These are phyloP conservation scores for Coronaproctus castanopsis DNA, from an alignment of 2,888 invertebrate genomes.

Conservation along the genomic window DNA sequence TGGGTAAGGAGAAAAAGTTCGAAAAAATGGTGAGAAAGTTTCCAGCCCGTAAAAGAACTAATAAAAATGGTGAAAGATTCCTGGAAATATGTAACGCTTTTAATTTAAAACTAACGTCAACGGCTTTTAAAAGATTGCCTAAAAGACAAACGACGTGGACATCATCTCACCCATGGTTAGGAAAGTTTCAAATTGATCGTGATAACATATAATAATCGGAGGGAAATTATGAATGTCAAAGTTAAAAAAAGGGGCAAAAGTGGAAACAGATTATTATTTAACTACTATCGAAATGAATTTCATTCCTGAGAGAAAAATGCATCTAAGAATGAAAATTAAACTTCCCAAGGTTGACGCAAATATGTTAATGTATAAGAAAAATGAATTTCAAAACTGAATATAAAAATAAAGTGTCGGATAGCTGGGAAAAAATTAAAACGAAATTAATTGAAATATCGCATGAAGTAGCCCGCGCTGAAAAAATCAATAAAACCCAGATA, in stretches of 20 bases:
- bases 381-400: no score
- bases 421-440: no score
- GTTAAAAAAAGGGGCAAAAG: not conserved
- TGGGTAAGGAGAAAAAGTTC: not conserved
- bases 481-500: no score
- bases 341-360: no score
- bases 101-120: not conserved
- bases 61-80: not conserved
- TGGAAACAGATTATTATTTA: no score
- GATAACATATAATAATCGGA: not conserved
- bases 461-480: no score
- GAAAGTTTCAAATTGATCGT: not conserved
- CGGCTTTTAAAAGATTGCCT: not conserved
- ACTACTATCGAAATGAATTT: no score
- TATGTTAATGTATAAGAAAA: no score
- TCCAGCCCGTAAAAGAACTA: not conserved
- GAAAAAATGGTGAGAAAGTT: not conserved
- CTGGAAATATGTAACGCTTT: not conserved
- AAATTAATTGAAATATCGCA: no score
- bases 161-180: not conserved
- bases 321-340: no score
- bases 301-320: no score
- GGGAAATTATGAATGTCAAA: not conserved
- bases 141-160: not conserved
- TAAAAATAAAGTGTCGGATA: no score